Evolutionary conservation across 2,113 vertebrate genomes (phyloP).

Genomic region (Donacobius atricapilla): DNA sequence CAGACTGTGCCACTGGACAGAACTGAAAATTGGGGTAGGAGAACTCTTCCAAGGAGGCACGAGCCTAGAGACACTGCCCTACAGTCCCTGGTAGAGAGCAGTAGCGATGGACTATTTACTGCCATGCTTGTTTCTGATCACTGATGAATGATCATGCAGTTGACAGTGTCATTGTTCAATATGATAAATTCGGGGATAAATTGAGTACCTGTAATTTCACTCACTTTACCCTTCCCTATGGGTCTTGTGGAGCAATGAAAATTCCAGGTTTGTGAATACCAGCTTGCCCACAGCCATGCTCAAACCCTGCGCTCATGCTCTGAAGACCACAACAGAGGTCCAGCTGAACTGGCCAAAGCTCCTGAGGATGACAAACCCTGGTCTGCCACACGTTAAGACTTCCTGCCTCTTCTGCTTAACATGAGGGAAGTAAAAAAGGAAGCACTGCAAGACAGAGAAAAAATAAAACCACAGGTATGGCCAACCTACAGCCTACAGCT

Average conservation of each 20-base stretch:
- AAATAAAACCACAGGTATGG: not conserved
- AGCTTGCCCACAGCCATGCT: not conserved
- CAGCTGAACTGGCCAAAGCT: not conserved
- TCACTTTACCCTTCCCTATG: not conserved
- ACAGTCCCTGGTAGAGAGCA: fast-evolving
- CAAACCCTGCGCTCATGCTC: not conserved
- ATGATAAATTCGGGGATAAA: not conserved
- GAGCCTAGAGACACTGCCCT: not conserved
- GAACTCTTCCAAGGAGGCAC: not conserved
- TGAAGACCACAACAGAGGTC: not conserved
- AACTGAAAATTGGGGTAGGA: not conserved
- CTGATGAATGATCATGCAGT: not conserved
- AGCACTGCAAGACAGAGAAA: not conserved
- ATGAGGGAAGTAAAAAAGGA: not conserved
- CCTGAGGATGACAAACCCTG: not conserved
- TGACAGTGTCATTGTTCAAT: not conserved
- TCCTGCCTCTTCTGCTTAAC: not conserved
- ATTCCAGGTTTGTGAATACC: not conserved
- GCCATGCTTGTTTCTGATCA: not conserved
- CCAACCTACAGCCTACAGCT: not conserved
- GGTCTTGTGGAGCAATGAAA: not conserved
- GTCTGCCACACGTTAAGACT: not conserved
- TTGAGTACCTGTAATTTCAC: not conserved
- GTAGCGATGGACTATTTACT: not conserved
- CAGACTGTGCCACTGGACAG: fast-evolving